Evolutionary conservation across 2,888 invertebrate species (phyloP), one percentile per base, ranked within the genome.

Genomic region (Ophioninae sp.): DNA sequence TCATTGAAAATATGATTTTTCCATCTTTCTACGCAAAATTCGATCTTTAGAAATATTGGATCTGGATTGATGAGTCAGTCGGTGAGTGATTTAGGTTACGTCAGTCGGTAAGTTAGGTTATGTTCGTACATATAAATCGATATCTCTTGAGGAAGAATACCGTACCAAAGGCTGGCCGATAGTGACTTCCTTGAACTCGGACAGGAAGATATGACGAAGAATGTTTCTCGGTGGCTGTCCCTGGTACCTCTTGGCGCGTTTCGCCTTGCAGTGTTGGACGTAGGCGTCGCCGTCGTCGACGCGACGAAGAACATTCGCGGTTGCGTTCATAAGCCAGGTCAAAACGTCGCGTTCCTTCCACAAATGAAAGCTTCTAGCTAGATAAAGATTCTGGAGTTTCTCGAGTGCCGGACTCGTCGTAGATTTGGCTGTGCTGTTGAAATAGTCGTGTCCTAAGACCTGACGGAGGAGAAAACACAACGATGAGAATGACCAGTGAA

Each of bases 331-430:
- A 81, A 98, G 91, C 97, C 97, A 98, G 0, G 94, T 94, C 73
- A 97, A 90, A 72, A 96, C 94, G 83, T 95, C 95, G 22, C 95
- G 93, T 87, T 96, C 96, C 89, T 97, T 96, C 97, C 98, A 98
- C 71, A 97, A 94, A 75, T 96, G 95, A 90, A 95, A 95, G 86
- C 95, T 95, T 69, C 97, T 94, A 78, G 95, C 95, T 20, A 97
- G 94, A 90, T 97, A 98, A 85, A 98, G 93, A 59, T 94, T 94
- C 83, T 96, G 94, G 72, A 98, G 92, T 89, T 97, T 96, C 85
- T 95, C 94, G 80, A 98, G 92, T 9, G 96, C 94, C 44, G 94
- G 93, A 13, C 95, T 93, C 23, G 91, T 91, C 7, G 88, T 89
- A 22, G 79, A 20, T 79, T 86, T 85, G 8, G 91, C 91, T 93